Evolutionary conservation across 2,797 vertebrate genomes (phyloP), one percentile per base, ranked within the genome.

Genomic region (Loris lydekkerianus): DNA sequence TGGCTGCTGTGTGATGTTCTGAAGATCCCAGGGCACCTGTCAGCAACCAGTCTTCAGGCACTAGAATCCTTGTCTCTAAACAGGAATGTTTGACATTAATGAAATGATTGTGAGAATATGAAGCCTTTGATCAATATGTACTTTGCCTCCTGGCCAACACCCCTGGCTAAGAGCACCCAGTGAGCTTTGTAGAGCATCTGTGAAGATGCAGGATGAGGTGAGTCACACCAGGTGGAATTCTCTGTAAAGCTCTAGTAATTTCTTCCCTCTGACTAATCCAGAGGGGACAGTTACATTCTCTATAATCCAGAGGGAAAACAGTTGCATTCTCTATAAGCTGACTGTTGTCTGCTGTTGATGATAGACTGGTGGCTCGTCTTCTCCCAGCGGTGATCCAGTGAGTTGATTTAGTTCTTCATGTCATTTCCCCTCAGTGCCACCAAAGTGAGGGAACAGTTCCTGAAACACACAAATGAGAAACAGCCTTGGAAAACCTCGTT

Each of bases 31-130:
- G 77, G 46, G 2, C 4, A 23, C n/a, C 43, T 67, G 0, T 58
- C 13, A 70, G 78, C 53, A 89, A 15, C 14, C 5, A 60, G 53
- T 56, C 81, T 65, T 10, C 27, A 34, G 73, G 65, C 21, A 4
- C 76, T 60, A 61, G 53, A 61, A 43, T 27, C 27, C 21, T 78
- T 11, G 34, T 60, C 63, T 63, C 43, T 81, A 7, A 78, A 61
- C 49, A 82, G 14, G 60, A 31, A 31, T 37, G 72, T 96, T 97
- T 31, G 92, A n/a, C 83, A 58, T 92, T 81, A 84, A 37, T 95
- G 90, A 88, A 34, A 15, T 27, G 37, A 88, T 90, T 89, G 25
- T 73, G 69, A 63, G 81, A 93, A 72, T 60, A 40, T 9, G 43
- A 97, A 94, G 15, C 82, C 85, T 67, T 84, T 69, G 34, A 76